A percentile compares a stretch with the other conserved stretches of the same genome.
Conservation (phyloP, 2,113 vertebrate species). For the Psettodes erumei region DNA sequence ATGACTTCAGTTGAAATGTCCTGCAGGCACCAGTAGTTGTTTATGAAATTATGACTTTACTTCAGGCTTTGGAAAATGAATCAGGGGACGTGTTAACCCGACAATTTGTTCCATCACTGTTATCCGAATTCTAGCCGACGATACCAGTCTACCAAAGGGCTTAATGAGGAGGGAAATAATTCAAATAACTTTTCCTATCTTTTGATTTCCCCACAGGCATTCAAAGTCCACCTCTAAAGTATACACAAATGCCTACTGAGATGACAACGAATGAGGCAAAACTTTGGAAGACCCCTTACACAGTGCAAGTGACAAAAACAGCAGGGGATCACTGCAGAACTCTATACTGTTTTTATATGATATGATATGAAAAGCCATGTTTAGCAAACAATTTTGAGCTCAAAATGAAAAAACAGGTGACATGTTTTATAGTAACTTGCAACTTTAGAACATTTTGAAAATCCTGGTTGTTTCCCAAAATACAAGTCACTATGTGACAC, state of each 20-base stretch:
- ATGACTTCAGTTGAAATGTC: slow-evolving; percentile 20
- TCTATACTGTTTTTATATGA: background rate
- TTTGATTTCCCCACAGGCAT: slow-evolving; percentile 67
- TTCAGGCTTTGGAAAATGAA: slow-evolving; percentile 1
- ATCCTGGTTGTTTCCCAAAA: background rate
- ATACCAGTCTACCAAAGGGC: slow-evolving; percentile 16
- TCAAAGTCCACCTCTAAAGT: slow-evolving; percentile 24
- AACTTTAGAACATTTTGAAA: background rate
- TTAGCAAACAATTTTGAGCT: background rate
- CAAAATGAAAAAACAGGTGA: background rate
- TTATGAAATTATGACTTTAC: slow-evolving; percentile 31
- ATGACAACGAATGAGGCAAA: slow-evolving; percentile 15
- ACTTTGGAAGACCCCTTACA: slow-evolving; percentile 13
- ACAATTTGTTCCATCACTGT: slow-evolving; percentile 36
- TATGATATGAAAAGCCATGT: background rate
- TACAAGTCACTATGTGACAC: background rate
- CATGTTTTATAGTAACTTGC: background rate
- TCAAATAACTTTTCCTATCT: slow-evolving; percentile 55
- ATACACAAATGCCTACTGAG: slow-evolving; percentile 25
- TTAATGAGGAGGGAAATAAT: slow-evolving; percentile 52
- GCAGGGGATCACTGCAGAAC: background rate
- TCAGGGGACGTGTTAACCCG: slow-evolving; percentile 44
- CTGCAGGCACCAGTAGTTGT: slow-evolving; percentile 17
- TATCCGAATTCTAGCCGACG: slow-evolving; percentile 39
- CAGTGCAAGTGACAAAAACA: background rate